phyloP scores from a whole-genome alignment of 2,113 vertebrate genomes.

The Passerina amoena region DNA sequence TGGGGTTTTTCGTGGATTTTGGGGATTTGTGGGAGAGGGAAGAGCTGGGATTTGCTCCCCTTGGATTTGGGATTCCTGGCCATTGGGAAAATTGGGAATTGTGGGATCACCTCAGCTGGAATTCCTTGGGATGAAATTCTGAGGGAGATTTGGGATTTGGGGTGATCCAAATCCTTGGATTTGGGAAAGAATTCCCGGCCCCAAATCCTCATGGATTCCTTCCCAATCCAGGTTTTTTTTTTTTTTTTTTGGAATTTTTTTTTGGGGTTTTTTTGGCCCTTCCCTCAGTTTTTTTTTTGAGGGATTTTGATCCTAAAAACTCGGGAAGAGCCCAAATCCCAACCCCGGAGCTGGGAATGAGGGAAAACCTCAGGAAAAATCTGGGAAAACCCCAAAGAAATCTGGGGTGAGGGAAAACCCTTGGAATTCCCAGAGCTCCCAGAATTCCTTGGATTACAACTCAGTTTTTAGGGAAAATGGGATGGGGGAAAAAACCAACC shows the following conservation, averaged over 20 bases:
- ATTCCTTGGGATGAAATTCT: not conserved
- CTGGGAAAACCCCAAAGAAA: not conserved
- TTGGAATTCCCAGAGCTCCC: not conserved
- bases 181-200: not conserved
- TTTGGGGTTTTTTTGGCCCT: not conserved
- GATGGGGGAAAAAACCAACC: rapidly evolving
- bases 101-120: rapidly evolving
- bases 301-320: not conserved
- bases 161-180: too few relatives aligned
- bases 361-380: not conserved
- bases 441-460: not conserved
- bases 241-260: not conserved
- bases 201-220: not conserved
- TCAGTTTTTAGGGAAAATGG: rapidly evolving
- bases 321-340: not conserved
- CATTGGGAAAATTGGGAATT: not conserved
- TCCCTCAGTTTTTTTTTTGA: not conserved
- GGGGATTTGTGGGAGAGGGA: not conserved
- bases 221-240: not conserved
- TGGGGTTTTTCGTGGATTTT: not conserved
- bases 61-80: not conserved
- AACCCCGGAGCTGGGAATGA: rapidly evolving
- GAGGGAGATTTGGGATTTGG: not conserved
- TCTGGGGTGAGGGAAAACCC: not conserved
- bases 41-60: not conserved